Evolutionary conservation across 2,888 invertebrate genomes (phyloP).

Genomic region (Tolmerus cingulatus): DNA sequence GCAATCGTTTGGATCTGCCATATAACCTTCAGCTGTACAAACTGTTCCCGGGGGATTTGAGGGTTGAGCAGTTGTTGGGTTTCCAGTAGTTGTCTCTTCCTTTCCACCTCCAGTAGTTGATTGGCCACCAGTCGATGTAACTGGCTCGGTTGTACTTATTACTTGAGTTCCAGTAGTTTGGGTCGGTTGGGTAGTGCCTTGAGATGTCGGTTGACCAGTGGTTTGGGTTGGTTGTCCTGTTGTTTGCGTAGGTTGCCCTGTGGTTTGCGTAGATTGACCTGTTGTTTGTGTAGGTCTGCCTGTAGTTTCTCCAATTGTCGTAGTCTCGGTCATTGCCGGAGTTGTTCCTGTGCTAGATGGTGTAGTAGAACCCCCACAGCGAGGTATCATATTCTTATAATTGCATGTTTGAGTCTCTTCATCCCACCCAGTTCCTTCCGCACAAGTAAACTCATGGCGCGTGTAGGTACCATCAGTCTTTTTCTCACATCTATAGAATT

Average conservation of each 20-base stretch:
- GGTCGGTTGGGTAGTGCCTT: slow-evolving; percentile 48
- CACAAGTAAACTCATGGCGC: slow-evolving; percentile 71
- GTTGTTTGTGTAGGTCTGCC: slow-evolving; percentile 26
- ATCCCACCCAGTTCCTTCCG: slow-evolving; percentile 76
- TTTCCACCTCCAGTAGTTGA: slow-evolving; percentile 2
- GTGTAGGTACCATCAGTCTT: slow-evolving; percentile 65
- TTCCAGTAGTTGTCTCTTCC: background rate
- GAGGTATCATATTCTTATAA: slow-evolving; percentile 56
- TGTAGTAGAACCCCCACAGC: slow-evolving; percentile 53
- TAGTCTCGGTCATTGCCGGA: slow-evolving; percentile 45
- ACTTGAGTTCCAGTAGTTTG: slow-evolving; percentile 47
- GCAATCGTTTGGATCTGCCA: slow-evolving; percentile 65
- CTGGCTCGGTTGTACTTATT: slow-evolving; percentile 29
- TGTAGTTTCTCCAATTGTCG: slow-evolving; percentile 43
- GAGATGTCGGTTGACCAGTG: slow-evolving; percentile 27
- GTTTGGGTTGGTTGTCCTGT: slow-evolving; percentile 43
- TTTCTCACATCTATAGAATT: slow-evolving; percentile 69
- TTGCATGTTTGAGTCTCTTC: slow-evolving; percentile 70
- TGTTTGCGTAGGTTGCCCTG: slow-evolving; percentile 46
- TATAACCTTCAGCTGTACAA: slow-evolving; percentile 63
- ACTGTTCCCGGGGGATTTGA: slow-evolving; percentile 5
- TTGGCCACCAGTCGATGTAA: background rate
- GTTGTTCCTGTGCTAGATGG: slow-evolving; percentile 50
- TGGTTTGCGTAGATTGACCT: slow-evolving; percentile 43
- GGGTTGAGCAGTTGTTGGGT: slow-evolving; percentile 3